Base-by-base conservation (phyloP, 37 sponge, comb jelly and placozoan species). In the Diacarnus erythraeanus region DNA sequence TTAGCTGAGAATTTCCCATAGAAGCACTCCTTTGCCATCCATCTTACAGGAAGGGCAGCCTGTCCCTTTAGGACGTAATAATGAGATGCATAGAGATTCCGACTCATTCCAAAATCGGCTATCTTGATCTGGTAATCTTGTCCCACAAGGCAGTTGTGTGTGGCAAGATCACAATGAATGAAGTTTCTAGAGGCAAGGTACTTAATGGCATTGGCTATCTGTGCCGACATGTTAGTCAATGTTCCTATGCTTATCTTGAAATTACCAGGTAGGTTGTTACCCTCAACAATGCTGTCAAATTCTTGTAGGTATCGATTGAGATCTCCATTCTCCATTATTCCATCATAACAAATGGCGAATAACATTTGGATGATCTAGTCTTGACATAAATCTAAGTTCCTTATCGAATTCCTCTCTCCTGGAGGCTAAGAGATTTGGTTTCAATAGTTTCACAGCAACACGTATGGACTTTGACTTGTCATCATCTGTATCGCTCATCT, bases 1-100 rank as follows among this genome's bases (percentile, higher is more conserved):
- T 94, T 94, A 38, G 71, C 78, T 25, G 94, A 83, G 78, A 94
- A 94, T 47, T 67, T 72, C 0, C 94, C 94, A 68, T 87, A 89
- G 72, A 94, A 94, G 72, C 90, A 80, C 70, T 94, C 94, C 3
- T 43, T 81, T 4, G 94, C 80, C 94, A 94, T 94, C 94, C 94
- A 94, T 15, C 94, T 76, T 36, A 86, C 80, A 33, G 89, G 89
- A 23, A 88, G 77, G 35, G 84, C 41, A 37, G 84, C 78, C 2
- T 57, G 34, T 0, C 94, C 88, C 42, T 77, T 51, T 41, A 89
- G 34, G 27, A 38, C 35, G 59, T 84, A 89, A 75, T 94, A 94
- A 67, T 84, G 51, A 42, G 81, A 72, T 54, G 43, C 47, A 69
- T 94, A 94, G 38, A 89, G 78, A 34, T 76, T 89, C 36, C 81